Conservation (phyloP, 1,140 invertebrate genomes). For the Conus ventricosus region DNA sequence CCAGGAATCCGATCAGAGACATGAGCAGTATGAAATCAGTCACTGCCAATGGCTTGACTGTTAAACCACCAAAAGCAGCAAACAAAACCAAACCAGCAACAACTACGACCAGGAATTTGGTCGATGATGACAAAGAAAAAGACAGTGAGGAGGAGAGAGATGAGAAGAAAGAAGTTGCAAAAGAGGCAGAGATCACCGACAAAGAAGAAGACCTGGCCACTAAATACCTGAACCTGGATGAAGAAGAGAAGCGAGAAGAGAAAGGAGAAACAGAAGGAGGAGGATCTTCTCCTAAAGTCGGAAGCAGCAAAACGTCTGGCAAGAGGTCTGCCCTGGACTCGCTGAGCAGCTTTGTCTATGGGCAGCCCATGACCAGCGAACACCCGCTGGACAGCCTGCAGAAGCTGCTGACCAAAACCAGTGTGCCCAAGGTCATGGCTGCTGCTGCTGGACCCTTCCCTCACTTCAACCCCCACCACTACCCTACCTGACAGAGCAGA, state of each 20-base stretch:
- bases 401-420: conserved; percentile 95
- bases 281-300: neutral
- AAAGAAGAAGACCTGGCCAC: conserved; percentile 44
- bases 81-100: neutral
- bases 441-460: conserved; percentile 18
- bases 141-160: conserved; percentile 26
- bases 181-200: neutral
- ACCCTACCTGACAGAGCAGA: conserved; percentile 23
- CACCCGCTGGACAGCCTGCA: conserved; percentile 92
- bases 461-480: conserved; percentile 29
- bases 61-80: neutral
- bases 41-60: neutral
- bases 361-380: conserved; percentile 70
- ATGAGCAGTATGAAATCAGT: neutral
- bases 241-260: conserved; percentile 44
- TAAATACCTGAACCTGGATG: conserved; percentile 62
- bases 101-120: neutral
- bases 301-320: neutral
- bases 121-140: neutral
- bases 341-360: conserved; percentile 70
- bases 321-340: conserved; percentile 65
- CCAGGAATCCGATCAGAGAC: conserved; percentile 15
- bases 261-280: conserved; percentile 17
- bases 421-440: conserved; percentile 78
- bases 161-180: neutral